These are phyloP conservation scores for Hemicordylus capensis DNA, from an alignment of 2,113 vertebrate species.

Conservation along the genomic window DNA sequence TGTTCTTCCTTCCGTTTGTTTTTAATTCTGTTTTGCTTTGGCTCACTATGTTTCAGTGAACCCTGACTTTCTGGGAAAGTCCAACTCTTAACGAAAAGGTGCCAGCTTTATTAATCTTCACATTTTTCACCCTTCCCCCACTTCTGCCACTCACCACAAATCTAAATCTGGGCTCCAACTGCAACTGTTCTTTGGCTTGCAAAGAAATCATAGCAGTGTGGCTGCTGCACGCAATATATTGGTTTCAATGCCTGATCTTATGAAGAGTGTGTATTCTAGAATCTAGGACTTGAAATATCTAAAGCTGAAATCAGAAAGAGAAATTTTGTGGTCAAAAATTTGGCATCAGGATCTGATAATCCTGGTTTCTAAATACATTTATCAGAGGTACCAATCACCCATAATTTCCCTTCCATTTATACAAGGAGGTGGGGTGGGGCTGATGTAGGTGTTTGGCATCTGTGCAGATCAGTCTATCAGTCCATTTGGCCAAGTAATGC, in stretches of 20 bases:
- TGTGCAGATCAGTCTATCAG: not conserved
- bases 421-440: not conserved
- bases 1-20: not conserved
- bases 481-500: constrained; percentile 1
- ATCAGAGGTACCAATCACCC: not conserved
- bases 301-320: not conserved
- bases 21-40: not conserved
- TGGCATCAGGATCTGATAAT: not conserved
- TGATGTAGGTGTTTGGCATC: not conserved
- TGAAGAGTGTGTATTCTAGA: not conserved
- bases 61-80: not conserved
- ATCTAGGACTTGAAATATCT: not conserved
- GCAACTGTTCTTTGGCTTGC: not conserved
- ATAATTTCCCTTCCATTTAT: not conserved
- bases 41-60: not conserved
- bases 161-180: not conserved
- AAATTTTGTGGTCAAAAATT: not conserved
- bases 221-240: not conserved
- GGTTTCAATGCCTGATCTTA: not conserved
- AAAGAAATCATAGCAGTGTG: not conserved
- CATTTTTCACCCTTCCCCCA: no score
- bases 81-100: no score
- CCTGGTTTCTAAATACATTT: not conserved
- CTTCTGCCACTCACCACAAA: no score
- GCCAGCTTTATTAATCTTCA: no score